Conservation (phyloP, 2,113 vertebrate species). For the Tamias sibiricus region DNA sequence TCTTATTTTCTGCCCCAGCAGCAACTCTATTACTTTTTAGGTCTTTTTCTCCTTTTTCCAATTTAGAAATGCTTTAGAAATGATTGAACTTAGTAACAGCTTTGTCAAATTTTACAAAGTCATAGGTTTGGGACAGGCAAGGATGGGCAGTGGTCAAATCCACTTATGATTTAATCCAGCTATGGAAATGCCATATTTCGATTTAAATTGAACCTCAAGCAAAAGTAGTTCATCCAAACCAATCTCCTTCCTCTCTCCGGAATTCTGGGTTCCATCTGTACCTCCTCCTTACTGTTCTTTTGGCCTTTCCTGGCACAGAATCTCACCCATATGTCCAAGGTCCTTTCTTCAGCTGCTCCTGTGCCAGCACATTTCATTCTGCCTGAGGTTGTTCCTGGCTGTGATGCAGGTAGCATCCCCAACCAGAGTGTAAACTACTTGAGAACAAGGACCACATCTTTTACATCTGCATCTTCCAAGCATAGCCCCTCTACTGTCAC, state of each 20-base stretch:
- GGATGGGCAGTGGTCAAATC: neutral
- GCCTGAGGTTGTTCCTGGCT: neutral
- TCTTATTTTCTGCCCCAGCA: slow-evolving; percentile 49
- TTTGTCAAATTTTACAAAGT: neutral
- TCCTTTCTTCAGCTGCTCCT: neutral
- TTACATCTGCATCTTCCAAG: neutral
- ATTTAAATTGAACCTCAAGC: neutral
- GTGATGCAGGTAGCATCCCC: no score
- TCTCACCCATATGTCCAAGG: neutral
- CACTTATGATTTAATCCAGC: neutral
- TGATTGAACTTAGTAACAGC: neutral
- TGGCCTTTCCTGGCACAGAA: neutral
- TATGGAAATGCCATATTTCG: neutral
- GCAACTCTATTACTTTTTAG: neutral
- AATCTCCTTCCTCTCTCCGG: neutral
- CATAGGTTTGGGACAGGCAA: neutral
- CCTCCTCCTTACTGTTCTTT: neutral
- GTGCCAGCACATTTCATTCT: neutral
- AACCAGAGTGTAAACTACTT: neutral
- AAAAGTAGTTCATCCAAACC: neutral
- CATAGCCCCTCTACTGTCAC: neutral
- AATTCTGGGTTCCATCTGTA: neutral
- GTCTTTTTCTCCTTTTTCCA: neutral
- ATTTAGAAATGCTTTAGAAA: slow-evolving; percentile 43
- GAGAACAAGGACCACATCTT: no score